Base-by-base conservation (phyloP, 2,888 invertebrate species). In the Sphaeridia pumilis region DNA sequence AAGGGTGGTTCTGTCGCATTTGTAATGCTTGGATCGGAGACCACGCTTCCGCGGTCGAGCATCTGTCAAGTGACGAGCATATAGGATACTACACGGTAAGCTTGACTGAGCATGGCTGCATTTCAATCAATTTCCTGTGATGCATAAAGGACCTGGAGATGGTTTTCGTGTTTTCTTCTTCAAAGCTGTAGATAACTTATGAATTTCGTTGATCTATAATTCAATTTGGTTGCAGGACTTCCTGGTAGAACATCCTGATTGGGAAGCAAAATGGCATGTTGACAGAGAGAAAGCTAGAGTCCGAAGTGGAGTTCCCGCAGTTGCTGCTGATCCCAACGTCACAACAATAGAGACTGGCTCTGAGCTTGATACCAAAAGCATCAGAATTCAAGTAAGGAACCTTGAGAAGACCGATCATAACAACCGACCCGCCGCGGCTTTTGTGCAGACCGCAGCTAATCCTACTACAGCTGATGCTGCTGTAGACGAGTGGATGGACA, bases 11-110 rank as follows among this genome's bases (percentile, higher is more conserved):
- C 73, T 89, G 89, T 74, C 86, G 87, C 69, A 75, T 89, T 58
- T 89, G 89, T 67, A 82, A 84, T 68, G 76, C 80, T 65, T 89
- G 88, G 82, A 87, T 89, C 67, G 89, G 88, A 0, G 89, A 89
- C 69, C 75, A 87, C 57, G 87, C 87, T 70, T 87, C 88, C 69
- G 88, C 88, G 0, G 86, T 86, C 10, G 79, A 84, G 1, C 89
- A 89, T 72, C 75, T 89, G 56, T 87, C 87, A 69, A 86, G 85
- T 0, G 75, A 81, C 56, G 72, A 76, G 24, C 89, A 89, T 72
- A 81, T 83, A 65, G 82, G 82, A 65, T 84, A 84, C 69, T 88
- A 84, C 68, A 78, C 81, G 56, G 88, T 88, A 69, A 51, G 47
- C 14, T 14, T 22, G 2, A 35, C 22, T 14, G 4, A n/a, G 22